Base-by-base conservation (phyloP, 2,797 vertebrate species). In the Lagodon rhomboides region DNA sequence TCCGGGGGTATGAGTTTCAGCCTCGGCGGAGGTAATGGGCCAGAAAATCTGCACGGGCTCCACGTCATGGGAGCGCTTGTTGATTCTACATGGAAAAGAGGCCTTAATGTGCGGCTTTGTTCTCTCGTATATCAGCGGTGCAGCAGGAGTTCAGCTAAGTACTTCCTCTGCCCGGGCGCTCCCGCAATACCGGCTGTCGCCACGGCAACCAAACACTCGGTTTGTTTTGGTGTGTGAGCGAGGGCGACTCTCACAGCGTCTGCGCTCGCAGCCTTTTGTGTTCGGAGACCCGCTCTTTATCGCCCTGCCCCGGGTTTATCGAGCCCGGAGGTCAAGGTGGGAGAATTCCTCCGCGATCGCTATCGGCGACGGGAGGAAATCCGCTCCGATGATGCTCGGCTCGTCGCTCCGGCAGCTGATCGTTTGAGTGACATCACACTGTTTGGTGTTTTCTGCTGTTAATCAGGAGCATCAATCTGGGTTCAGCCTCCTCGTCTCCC, bases 161-260 rank as follows among this genome's bases (percentile, higher is more conserved):
- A 74, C 91, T 91, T 93, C 90, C 89, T 89, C 82, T 85, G 82
- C 77, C 84, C 77, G 8, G 12, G 50, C 20, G 38, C 80, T 69
- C 77, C 70, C 34, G 84, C 84, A 80, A 56, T 41, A 58, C 78
- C 80, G 72, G 81, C 83, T 89, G 94, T 94, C 68, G n/a, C 94
- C 84, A 67, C 38, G 56, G 90, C 76, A 89, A 95, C 93, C 85
- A 95, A 95, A 96, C 95, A 95, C 15, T 2, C 51, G 81, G 67
- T 90, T 91, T 95, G 93, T 95, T 95, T 85, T 93, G 93, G 89
- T 87, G 85, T 88, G 79, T 73, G 77, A 87, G 75, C 86, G 75
- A 72, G 69, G 69, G 72, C 77, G 44, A 15, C 82, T 74, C 62
- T 73, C 64, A 68, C 68, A 56, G 55, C 5, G 63, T 69, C 85